Base-by-base conservation (phyloP, 2,888 invertebrate species). In the Andrena camellia region DNA sequence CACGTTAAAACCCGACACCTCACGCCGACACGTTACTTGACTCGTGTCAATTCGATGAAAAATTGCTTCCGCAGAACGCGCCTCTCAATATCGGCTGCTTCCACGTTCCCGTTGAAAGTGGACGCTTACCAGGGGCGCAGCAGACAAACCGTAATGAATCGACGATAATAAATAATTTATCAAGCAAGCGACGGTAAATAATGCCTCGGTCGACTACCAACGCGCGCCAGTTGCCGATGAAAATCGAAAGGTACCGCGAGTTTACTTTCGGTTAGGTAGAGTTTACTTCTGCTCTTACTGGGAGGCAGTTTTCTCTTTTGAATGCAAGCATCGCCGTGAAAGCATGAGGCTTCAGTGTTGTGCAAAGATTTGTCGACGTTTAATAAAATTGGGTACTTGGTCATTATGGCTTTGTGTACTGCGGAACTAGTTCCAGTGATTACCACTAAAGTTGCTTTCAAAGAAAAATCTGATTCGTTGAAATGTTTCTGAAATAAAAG, bases 1-100 rank as follows among this genome's bases (percentile, higher is more conserved):
- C 81, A 35, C 62, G 81, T 75, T 81, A 75, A 81, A 82, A 81
- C 60, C 26, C 33, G 75, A 67, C 74, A 50, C 29, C 17, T 20
- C 20, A 20, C 70, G 31, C 63, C 57, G 50, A 50, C 20, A 31
- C 42, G 57, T 8, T 29, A 42, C 48, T 57, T 50, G 74, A 31
- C 26, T 29, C 50, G 20, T 13, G 70, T 70, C 74, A 31, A 80
- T 74, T 57, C 60, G 62, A 81, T 81, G 82, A 82, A 73, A 82
- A 68, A 82, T 81, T 26, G 26, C 26, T 23, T 20, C 26, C 31
- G 50, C 35, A 8, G 66, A 72, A 59, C 20, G 20, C 29, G 52
- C 31, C 23, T 13, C 10, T 29, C 70, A 48, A 59, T 33, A 67
- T 8, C 48, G 35, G 23, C 59, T 23, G 52, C 35, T 35, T 8